Base-by-base conservation (phyloP, 2,888 invertebrate genomes). In the Anthophora plumipes region DNA sequence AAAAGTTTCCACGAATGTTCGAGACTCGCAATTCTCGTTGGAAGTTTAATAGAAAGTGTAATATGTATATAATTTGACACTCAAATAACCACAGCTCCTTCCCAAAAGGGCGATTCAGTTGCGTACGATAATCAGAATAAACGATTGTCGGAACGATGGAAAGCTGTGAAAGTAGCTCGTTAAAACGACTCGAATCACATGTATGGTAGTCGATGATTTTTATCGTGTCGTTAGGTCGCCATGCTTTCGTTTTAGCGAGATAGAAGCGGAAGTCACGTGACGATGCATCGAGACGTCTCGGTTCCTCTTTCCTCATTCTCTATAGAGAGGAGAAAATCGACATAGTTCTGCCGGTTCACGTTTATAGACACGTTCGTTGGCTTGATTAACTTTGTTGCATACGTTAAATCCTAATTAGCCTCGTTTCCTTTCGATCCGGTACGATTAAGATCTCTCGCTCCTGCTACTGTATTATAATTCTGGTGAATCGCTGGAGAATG, bases 391-490 rank as follows among this genome's bases (percentile, higher is more conserved):
- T 70, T 48, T 74, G 63, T 68, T 77, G 83, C 86, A 83, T 87
- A 85, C 80, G 85, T 89, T 88, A 81, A 86, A 87, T 85, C 78
- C 87, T 88, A 88, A 89, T 89, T 87, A 88, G 81, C 77, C 79
- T 80, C 83, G 70, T 89, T 86, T 83, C 76, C 81, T 71, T 70
- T 63, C 73, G 52, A 61, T n/a, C 74, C 64, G 43, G 50, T 39
- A 39, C 74, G 85, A 83, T 83, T 85, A 79, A 77, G 71, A 83
- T 85, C 71, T 63, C 60, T 39, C 55, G 31, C 12, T 31, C 31
- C 31, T 31, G 31, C 4, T 31, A 4, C 31, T 31, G 2, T 31
- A 4, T 20, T n/a, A n/a, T n/a, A n/a, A 11, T 39, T 22, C 11
- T 11, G 41, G n/a, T 12, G 12, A 57, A 37, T 1, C 11, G 31